Conservation (phyloP, 2,888 invertebrate genomes). For the Cryptocheilus praepositus region DNA sequence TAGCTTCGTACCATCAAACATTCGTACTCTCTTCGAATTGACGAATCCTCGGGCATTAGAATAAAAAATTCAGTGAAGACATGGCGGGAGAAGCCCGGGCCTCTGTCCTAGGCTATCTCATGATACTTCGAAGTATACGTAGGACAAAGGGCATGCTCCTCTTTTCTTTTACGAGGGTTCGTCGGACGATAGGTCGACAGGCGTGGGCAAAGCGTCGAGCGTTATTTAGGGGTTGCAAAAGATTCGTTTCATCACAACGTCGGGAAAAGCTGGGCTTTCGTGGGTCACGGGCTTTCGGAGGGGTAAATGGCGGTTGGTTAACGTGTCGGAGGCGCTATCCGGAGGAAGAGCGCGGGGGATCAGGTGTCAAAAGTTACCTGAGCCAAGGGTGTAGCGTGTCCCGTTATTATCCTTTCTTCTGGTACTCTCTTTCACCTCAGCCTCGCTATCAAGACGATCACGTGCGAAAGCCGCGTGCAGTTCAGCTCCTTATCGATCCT, state of each 20-base stretch:
- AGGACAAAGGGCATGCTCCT: too few relatives aligned
- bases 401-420: slow-evolving; percentile 41
- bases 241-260: slow-evolving; percentile 39
- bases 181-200: too few relatives aligned
- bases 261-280: slow-evolving; percentile 40
- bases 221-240: slow-evolving; percentile 42
- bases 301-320: slow-evolving; percentile 36
- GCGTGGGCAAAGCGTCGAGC: too few relatives aligned
- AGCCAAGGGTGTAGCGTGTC: slow-evolving; percentile 29
- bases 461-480: background rate
- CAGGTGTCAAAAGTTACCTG: slow-evolving; percentile 51
- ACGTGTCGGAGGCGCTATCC: slow-evolving; percentile 32
- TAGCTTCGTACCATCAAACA: too few relatives aligned
- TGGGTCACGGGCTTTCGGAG: slow-evolving; percentile 19
- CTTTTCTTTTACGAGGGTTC: too few relatives aligned
- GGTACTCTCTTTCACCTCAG: background rate
- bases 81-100: too few relatives aligned
- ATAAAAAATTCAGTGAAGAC: too few relatives aligned
- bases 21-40: too few relatives aligned
- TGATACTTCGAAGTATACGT: too few relatives aligned
- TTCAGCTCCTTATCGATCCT: background rate
- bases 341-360: slow-evolving; percentile 24
- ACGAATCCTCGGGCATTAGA: too few relatives aligned
- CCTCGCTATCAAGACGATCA: background rate
- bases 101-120: too few relatives aligned